Evolutionary conservation across 2,113 vertebrate genomes (phyloP).

Genomic region (Electrona antarctica): DNA sequence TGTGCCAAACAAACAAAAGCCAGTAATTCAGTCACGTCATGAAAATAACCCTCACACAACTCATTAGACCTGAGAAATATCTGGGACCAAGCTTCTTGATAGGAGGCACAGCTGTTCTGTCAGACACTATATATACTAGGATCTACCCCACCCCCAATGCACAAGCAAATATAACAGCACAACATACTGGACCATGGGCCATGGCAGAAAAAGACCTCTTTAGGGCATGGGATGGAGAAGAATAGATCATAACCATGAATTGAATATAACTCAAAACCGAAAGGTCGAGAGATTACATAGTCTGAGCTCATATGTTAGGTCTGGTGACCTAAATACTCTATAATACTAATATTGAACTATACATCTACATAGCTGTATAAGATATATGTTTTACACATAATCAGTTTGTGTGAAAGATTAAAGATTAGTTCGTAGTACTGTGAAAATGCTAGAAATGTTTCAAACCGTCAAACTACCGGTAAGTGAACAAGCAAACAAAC

Average conservation of each 20-base stretch:
- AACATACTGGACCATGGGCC: background rate
- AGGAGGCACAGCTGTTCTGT: background rate
- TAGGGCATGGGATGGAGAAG: too few relatives aligned
- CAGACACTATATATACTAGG: background rate
- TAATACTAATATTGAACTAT: too few relatives aligned
- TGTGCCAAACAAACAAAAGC: background rate
- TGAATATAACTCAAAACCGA: background rate
- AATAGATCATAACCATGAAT: too few relatives aligned
- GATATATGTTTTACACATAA: too few relatives aligned
- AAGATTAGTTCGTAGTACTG: too few relatives aligned
- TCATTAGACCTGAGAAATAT: background rate
- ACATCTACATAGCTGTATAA: too few relatives aligned
- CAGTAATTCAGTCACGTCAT: background rate
- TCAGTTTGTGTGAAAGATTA: too few relatives aligned
- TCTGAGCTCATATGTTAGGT: background rate
- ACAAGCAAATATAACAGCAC: background rate
- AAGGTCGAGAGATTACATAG: background rate
- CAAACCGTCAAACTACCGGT: background rate
- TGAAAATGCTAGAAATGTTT: background rate
- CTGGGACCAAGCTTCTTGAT: background rate
- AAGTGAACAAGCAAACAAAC: background rate
- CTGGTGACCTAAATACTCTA: slow-evolving; percentile 8
- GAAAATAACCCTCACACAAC: slow-evolving; percentile 1
- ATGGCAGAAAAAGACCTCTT: too few relatives aligned
- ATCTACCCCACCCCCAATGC: background rate